Percentiles rank a stretch among this genome's conserved stretches.
phyloP scores from a whole-genome alignment of 2,113 vertebrate genomes.

The Thunnus thynnus region DNA sequence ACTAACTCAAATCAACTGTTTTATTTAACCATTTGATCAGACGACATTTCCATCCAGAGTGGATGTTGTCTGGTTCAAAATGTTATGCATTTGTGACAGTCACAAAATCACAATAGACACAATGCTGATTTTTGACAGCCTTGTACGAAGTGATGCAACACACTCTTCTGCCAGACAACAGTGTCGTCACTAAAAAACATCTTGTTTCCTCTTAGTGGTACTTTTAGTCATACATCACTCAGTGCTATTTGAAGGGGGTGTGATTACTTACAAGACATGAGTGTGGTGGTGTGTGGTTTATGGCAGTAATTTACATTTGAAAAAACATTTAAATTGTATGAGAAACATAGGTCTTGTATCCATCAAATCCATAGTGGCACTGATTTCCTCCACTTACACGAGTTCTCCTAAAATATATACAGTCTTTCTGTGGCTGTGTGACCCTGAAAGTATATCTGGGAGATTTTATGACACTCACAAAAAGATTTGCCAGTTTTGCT shows the following conservation, averaged over 20 bases:
- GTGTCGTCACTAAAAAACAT: constrained; percentile 29
- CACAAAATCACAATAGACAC: constrained; percentile 1
- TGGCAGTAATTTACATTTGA: constrained; percentile 6
- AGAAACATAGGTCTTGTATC: constrained; percentile 30
- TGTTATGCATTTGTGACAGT: background rate
- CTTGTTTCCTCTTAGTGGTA: constrained; percentile 24
- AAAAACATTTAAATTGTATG: constrained; percentile 30
- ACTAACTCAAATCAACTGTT: background rate
- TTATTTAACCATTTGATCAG: background rate
- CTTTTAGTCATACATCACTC: constrained; percentile 36
- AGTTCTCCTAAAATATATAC: constrained; percentile 37
- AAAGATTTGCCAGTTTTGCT: constrained; percentile 73
- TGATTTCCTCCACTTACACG: constrained; percentile 19
- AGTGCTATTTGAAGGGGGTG: constrained; percentile 2
- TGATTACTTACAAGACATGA: constrained; percentile 25
- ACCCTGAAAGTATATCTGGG: constrained; percentile 65
- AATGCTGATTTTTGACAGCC: constrained; percentile 25
- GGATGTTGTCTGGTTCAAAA: background rate
- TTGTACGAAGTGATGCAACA: background rate
- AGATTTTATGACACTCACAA: constrained; percentile 68
- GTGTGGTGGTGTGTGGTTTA: constrained; percentile 15
- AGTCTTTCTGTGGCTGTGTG: constrained; percentile 51
- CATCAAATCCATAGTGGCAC: constrained; percentile 22
- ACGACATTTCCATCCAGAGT: background rate
- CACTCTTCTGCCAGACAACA: constrained; percentile 33